phyloP scores from a whole-genome alignment of 1,140 invertebrate genomes.

The Sogatella furcifera region DNA sequence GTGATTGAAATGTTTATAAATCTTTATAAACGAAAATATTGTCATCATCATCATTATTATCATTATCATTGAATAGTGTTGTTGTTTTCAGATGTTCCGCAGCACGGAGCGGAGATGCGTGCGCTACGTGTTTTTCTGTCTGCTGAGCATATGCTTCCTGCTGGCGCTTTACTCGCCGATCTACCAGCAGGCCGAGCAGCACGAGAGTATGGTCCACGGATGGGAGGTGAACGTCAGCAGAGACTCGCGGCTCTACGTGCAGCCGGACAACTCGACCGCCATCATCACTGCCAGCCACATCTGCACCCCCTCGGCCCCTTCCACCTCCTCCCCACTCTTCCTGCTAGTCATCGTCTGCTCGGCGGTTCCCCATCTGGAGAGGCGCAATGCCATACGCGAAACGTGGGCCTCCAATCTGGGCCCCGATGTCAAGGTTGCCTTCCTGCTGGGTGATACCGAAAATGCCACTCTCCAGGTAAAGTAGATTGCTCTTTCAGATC shows the following conservation, averaged over 20 bases:
- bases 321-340: constrained; percentile 32
- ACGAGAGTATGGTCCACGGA: constrained; percentile 30
- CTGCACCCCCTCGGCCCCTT: constrained; percentile 33
- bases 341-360: constrained; percentile 65
- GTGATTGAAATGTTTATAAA: too few species aligned
- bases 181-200: background rate
- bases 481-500: too few species aligned
- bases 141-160: background rate
- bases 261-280: constrained; percentile 53
- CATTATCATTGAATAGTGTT: background rate
- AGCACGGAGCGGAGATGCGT: background rate
- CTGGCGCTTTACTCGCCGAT: background rate
- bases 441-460: constrained; percentile 43
- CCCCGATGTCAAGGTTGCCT: constrained; percentile 35
- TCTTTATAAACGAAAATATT: too few species aligned
- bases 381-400: constrained; percentile 57
- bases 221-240: constrained; percentile 62
- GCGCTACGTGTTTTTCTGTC: background rate
- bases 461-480: constrained; percentile 43
- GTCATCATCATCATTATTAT: too few species aligned
- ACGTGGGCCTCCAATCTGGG: constrained; percentile 51
- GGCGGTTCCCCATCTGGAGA: constrained; percentile 50
- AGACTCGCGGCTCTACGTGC: constrained; percentile 55
- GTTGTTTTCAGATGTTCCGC: background rate
- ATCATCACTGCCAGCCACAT: constrained; percentile 50